A percentile compares a stretch with the other conserved stretches of the same genome.
phyloP scores from a whole-genome alignment of 2,113 vertebrate genomes.

The Loxodonta africana region DNA sequence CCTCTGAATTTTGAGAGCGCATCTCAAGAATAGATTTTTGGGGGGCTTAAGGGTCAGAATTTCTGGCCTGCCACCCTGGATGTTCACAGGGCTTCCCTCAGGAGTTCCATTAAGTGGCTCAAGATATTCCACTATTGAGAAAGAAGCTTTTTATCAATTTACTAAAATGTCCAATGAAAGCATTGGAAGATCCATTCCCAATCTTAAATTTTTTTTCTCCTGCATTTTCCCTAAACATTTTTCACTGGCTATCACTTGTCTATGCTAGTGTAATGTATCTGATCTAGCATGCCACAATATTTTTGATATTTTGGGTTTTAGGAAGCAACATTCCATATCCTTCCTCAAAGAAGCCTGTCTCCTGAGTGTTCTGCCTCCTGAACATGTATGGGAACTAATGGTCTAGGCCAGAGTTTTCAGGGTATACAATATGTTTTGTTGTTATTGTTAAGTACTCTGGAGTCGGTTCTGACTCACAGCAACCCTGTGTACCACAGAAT shows the following conservation, averaged over 20 bases:
- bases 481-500: no score
- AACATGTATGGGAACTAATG: background rate
- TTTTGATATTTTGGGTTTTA: background rate
- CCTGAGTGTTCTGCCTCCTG: background rate
- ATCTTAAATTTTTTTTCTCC: background rate
- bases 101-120: background rate
- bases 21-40: no score
- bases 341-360: background rate
- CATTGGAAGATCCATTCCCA: background rate
- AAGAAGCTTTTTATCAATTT: background rate
- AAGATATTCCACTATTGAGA: background rate
- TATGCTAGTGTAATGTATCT: background rate
- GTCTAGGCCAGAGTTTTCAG: background rate
- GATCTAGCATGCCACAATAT: background rate
- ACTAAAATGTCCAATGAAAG: background rate
- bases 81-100: background rate
- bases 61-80: background rate
- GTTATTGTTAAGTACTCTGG: no score
- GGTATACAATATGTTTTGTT: background rate
- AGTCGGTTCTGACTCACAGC: no score
- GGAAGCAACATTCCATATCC: background rate
- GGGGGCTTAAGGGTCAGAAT: background rate
- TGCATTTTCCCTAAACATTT: background rate
- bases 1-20: no score
- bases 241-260: background rate